Conservation (phyloP, 2,113 vertebrate genomes). For the Monarcha castaneiventris region DNA sequence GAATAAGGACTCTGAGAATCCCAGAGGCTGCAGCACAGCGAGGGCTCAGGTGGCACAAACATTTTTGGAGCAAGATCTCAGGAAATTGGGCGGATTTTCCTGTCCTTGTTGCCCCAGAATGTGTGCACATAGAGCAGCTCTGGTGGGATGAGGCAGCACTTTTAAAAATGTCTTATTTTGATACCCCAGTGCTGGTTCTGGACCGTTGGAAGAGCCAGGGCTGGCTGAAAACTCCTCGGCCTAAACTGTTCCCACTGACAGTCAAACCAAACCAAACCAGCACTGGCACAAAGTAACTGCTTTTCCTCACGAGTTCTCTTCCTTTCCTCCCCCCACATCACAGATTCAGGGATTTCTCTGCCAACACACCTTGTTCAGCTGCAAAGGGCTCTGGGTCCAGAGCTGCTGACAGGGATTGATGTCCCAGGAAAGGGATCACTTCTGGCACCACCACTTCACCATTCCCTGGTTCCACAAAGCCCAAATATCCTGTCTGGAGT, state of each 20-base stretch:
- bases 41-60: background rate
- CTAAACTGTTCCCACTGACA: fast-evolving
- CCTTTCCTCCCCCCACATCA: fast-evolving
- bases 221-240: background rate
- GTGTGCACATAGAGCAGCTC: fast-evolving
- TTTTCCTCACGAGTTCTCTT: background rate
- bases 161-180: fast-evolving
- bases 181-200: fast-evolving
- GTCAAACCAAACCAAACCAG: background rate
- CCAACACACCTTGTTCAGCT: background rate
- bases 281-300: background rate
- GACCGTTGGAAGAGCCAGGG: background rate
- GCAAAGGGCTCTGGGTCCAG: background rate
- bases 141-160: background rate
- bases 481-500: background rate
- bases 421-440: background rate
- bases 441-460: background rate
- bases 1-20: background rate
- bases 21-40: fast-evolving
- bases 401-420: background rate
- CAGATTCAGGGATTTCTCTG: fast-evolving
- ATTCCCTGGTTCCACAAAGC: background rate
- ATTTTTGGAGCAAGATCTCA: fast-evolving
- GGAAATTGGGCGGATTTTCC: background rate
- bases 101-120: background rate